Conservation (phyloP, 2,797 vertebrate species). For the Echiichthys vipera region DNA sequence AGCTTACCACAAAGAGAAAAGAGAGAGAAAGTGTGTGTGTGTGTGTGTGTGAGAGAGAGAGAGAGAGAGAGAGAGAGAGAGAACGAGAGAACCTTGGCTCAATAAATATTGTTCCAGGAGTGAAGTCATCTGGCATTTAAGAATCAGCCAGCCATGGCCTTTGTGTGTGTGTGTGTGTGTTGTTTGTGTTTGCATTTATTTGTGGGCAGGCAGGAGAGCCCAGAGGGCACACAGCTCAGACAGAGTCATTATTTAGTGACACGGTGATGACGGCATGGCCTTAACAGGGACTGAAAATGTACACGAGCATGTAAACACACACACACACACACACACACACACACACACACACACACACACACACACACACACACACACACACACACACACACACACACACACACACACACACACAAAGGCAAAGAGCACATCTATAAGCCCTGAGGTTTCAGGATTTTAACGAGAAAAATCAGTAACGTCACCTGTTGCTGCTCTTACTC, state of each 20-base stretch:
- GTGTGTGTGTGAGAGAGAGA: not conserved
- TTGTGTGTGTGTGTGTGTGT: slow-evolving; percentile 8
- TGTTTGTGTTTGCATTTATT: not conserved
- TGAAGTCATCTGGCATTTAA: slow-evolving; percentile 87
- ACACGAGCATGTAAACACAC: slow-evolving; percentile 10
- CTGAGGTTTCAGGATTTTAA: slow-evolving; percentile 57
- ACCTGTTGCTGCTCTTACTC: slow-evolving; percentile 42
- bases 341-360: slow-evolving; percentile 1
- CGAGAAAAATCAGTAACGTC: slow-evolving; percentile 56
- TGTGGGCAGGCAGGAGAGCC: slow-evolving; percentile 70
- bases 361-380: slow-evolving; percentile 3
- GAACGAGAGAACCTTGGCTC: slow-evolving; percentile 45
- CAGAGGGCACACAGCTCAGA: slow-evolving; percentile 75
- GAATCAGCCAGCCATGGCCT: slow-evolving; percentile 75
- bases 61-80: not conserved
- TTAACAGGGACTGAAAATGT: slow-evolving; percentile 53
- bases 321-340: slow-evolving; percentile 13
- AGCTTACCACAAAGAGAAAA: slow-evolving; percentile 24
- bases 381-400: slow-evolving; percentile 13
- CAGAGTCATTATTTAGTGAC: slow-evolving; percentile 82
- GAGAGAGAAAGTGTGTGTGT: not conserved
- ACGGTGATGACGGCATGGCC: slow-evolving; percentile 65
- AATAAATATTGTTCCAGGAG: slow-evolving; percentile 72
- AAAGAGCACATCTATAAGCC: slow-evolving; percentile 47
- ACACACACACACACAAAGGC: slow-evolving; percentile 6